These are phyloP conservation scores for Papilio demoleus DNA, from an alignment of 2,888 invertebrate genomes.

Conservation along the genomic window DNA sequence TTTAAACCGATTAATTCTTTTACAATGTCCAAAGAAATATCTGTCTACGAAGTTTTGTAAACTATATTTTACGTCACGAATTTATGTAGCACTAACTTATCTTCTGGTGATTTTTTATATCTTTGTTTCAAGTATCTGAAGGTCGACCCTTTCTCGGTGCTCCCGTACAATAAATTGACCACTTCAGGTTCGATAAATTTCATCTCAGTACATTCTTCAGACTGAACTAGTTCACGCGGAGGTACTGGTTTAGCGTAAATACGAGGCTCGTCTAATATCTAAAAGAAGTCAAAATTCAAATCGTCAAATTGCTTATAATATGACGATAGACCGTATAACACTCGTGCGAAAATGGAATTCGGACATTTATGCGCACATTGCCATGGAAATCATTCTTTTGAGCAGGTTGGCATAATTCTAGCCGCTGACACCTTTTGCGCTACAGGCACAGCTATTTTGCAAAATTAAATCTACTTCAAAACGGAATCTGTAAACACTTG, in stretches of 20 bases:
- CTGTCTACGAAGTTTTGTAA: too few species aligned
- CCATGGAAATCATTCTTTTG: too few species aligned
- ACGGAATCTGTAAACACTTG: too few species aligned
- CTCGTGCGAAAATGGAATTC: too few species aligned
- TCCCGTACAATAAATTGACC: slow-evolving; percentile 70
- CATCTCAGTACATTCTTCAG: slow-evolving; percentile 70
- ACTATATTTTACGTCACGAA: background rate
- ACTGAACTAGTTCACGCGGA: slow-evolving; percentile 51
- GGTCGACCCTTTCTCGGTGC: slow-evolving; percentile 76
- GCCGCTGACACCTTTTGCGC: too few species aligned
- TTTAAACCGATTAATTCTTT: too few species aligned
- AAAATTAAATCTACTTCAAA: too few species aligned
- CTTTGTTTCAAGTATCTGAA: slow-evolving; percentile 76
- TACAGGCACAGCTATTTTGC: too few species aligned
- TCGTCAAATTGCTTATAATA: slow-evolving; percentile 20
- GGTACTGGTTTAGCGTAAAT: slow-evolving; percentile 55
- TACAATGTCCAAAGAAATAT: too few species aligned
- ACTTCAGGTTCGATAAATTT: slow-evolving; percentile 78
- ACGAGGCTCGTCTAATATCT: slow-evolving; percentile 60
- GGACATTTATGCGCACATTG: too few species aligned
- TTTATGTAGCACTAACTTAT: slow-evolving; percentile 47
- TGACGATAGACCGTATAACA: background rate
- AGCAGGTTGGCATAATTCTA: too few species aligned
- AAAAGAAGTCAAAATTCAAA: background rate
- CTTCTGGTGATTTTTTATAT: slow-evolving; percentile 78